These are phyloP conservation scores for Cerastis rubricosa DNA, from an alignment of 2,888 invertebrate species.

Conservation along the genomic window DNA sequence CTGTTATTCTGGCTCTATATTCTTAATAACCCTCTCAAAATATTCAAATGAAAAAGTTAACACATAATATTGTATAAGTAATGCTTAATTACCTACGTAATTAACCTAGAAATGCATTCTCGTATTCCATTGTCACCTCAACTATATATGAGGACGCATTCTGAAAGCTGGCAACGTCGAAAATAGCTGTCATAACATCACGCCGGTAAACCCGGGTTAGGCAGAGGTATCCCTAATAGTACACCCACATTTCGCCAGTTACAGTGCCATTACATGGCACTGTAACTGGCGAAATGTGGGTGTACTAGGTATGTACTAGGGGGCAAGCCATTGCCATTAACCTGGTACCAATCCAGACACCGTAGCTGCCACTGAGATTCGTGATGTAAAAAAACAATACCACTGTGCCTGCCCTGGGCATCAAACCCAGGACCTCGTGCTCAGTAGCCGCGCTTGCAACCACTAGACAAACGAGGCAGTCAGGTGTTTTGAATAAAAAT, in stretches of 20 bases:
- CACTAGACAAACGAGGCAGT: background rate
- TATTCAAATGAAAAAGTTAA: background rate
- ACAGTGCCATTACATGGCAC: too few relatives aligned
- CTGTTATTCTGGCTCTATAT: too few relatives aligned
- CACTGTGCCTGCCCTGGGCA: background rate
- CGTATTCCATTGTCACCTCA: too few relatives aligned
- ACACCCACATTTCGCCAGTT: background rate
- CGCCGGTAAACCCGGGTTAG: background rate
- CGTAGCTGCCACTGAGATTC: background rate
- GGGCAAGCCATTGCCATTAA: background rate
- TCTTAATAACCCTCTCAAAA: background rate
- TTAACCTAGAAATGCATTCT: background rate
- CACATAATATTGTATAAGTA: background rate
- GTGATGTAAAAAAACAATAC: background rate
- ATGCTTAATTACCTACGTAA: background rate
- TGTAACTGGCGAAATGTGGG: too few relatives aligned
- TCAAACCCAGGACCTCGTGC: background rate
- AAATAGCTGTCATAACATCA: background rate
- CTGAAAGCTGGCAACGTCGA: background rate
- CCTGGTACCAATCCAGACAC: background rate
- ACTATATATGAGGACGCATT: background rate
- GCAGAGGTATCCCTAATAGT: background rate
- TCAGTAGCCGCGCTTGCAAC: background rate
- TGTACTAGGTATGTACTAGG: background rate
- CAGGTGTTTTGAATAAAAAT: background rate